A percentile compares a stretch with the other conserved stretches of the same genome.
These are phyloP conservation scores for Taenaris catops DNA, from an alignment of 2,888 invertebrate genomes.

Conservation along the genomic window DNA sequence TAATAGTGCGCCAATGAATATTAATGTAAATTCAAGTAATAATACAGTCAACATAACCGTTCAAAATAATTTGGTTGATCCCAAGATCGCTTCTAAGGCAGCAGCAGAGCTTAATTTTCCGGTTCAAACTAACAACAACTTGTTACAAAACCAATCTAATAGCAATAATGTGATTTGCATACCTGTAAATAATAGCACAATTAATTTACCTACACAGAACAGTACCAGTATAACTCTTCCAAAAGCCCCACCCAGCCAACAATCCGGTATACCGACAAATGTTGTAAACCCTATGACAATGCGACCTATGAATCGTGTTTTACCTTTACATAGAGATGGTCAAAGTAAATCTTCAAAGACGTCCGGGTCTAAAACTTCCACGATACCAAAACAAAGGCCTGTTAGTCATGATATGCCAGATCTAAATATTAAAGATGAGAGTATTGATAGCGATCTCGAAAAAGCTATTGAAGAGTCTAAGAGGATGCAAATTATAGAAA, in stretches of 20 bases:
- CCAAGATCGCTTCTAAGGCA: constrained; percentile 68
- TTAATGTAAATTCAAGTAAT: constrained; percentile 72
- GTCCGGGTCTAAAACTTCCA: constrained; percentile 41
- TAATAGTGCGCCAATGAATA: constrained; percentile 74
- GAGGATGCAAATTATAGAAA: constrained; percentile 69
- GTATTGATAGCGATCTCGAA: constrained; percentile 71
- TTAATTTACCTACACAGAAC: constrained; percentile 69
- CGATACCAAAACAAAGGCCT: constrained; percentile 51
- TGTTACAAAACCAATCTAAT: constrained; percentile 52
- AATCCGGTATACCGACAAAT: constrained; percentile 83
- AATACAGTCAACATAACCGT: constrained; percentile 73
- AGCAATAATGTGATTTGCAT: constrained; percentile 64
- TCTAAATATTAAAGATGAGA: constrained; percentile 72
- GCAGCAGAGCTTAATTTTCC: constrained; percentile 64
- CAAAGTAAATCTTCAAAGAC: constrained; percentile 70
- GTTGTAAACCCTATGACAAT: constrained; percentile 84
- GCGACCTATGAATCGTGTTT: constrained; percentile 88
- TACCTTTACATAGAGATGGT: constrained; percentile 87
- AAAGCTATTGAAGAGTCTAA: constrained; percentile 74
- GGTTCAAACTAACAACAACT: constrained; percentile 50
- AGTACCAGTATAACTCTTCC: constrained; percentile 81
- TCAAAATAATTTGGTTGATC: constrained; percentile 71
- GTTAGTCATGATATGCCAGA: constrained; percentile 74
- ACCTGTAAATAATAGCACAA: constrained; percentile 65
- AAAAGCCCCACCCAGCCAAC: constrained; percentile 80